Conservation (phyloP, 2,113 vertebrate genomes). For the Nesoenas mayeri region DNA sequence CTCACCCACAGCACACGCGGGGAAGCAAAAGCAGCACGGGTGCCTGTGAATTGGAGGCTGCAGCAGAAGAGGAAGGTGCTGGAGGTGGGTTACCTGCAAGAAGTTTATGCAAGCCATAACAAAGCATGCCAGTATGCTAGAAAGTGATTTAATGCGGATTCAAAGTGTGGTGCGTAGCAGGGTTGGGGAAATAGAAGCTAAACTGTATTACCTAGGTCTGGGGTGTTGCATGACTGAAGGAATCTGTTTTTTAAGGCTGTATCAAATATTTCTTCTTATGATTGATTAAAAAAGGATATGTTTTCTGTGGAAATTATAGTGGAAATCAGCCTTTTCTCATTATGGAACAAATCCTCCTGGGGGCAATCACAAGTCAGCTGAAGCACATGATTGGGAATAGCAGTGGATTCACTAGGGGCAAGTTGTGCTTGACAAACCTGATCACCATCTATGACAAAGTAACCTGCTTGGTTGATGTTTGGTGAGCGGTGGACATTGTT, state of each 20-base stretch:
- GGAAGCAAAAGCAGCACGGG: background rate
- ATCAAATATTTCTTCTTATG: background rate
- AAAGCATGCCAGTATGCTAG: background rate
- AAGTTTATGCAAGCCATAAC: background rate
- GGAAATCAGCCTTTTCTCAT: background rate
- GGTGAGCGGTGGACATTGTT: too few species aligned
- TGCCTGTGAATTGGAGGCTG: background rate
- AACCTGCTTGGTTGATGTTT: too few species aligned
- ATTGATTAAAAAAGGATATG: background rate
- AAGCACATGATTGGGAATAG: too few species aligned
- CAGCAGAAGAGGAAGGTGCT: background rate
- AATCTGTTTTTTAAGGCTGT: background rate
- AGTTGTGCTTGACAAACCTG: too few species aligned
- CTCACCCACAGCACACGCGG: rapidly evolving
- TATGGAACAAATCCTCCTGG: too few species aligned
- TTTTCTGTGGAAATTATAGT: background rate
- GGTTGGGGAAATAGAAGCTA: background rate
- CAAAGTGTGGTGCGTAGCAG: background rate
- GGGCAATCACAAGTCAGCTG: too few species aligned
- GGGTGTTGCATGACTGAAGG: background rate
- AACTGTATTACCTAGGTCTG: background rate
- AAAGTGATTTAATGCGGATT: background rate
- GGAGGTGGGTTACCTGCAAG: background rate
- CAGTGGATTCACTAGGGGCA: too few species aligned
- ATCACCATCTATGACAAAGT: too few species aligned